These are phyloP conservation scores for Galaxias olidus DNA, from an alignment of 2,797 vertebrate genomes.

Conservation along the genomic window DNA sequence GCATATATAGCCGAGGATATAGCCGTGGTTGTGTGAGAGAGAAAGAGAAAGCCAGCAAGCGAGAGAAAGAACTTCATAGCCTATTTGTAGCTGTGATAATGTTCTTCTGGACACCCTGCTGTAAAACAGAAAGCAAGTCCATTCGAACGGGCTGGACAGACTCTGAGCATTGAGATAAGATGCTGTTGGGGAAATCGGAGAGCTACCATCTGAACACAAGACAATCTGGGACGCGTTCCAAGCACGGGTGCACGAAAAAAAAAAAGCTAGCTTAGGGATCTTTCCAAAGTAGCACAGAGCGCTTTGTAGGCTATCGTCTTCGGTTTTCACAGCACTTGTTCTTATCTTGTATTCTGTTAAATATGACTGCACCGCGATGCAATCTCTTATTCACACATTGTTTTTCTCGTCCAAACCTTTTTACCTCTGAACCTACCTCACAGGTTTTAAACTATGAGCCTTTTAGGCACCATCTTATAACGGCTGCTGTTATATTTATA, in stretches of 20 bases:
- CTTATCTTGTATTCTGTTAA: constrained; percentile 23
- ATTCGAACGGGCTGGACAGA: background rate
- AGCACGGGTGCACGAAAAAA: constrained; percentile 50
- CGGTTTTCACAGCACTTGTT: background rate
- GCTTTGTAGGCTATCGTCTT: background rate
- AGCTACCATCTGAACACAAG: constrained; percentile 62
- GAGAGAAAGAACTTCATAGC: constrained; percentile 20
- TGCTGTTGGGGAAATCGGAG: constrained; percentile 46
- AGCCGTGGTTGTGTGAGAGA: no score
- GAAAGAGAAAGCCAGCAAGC: no score
- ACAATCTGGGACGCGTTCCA: constrained; percentile 59
- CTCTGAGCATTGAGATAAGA: constrained; percentile 48
- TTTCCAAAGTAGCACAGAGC: constrained; percentile 38
- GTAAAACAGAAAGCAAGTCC: constrained; percentile 50
- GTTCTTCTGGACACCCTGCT: constrained; percentile 50
- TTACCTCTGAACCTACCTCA: no score
- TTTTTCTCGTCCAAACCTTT: constrained; percentile 9
- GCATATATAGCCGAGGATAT: no score
- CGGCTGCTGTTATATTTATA: no score
- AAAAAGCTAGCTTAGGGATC: constrained; percentile 38
- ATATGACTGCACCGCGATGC: background rate
- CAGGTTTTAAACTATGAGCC: no score
- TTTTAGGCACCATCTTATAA: no score
- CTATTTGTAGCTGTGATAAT: constrained; percentile 44
- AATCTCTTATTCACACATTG: background rate